phyloP scores from a whole-genome alignment of 2,113 vertebrate genomes.

The Fukomys damarensis region DNA sequence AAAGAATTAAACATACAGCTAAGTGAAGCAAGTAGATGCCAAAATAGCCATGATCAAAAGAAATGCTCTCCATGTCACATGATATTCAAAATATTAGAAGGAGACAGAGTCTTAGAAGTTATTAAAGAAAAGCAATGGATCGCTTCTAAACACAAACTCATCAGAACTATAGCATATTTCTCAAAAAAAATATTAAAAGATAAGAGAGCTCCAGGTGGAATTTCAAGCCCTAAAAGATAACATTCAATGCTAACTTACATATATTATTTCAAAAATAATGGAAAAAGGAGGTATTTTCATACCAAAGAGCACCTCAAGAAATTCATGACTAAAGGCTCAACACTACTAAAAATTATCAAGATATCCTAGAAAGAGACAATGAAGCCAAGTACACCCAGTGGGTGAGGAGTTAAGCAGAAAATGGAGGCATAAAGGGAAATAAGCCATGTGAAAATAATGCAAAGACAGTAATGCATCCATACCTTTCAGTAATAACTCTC shows the following conservation, averaged over 20 bases:
- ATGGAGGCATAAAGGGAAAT: not conserved
- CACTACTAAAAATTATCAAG: not conserved
- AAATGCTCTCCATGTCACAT: not conserved
- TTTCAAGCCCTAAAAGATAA: not conserved
- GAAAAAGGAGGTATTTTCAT: not conserved
- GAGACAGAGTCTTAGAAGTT: not conserved
- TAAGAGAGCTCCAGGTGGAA: not conserved
- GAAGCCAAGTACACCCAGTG: not conserved
- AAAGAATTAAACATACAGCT: not conserved
- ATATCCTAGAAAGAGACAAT: not conserved
- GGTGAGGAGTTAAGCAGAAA: not conserved
- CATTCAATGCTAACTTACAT: not conserved
- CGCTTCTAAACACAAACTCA: not conserved
- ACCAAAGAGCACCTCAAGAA: not conserved
- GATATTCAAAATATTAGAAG: not conserved
- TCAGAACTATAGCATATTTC: not conserved
- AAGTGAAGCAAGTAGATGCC: not conserved
- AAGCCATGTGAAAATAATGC: not conserved
- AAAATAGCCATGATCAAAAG: not conserved
- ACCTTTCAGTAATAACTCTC: not conserved
- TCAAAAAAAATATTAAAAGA: not conserved
- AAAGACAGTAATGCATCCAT: not conserved
- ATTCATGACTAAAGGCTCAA: not conserved
- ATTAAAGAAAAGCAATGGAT: not conserved
- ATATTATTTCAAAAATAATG: not conserved